These are phyloP conservation scores for Boulengeromyrus knoepffleri DNA, from an alignment of 2,113 vertebrate species.

Conservation along the genomic window DNA sequence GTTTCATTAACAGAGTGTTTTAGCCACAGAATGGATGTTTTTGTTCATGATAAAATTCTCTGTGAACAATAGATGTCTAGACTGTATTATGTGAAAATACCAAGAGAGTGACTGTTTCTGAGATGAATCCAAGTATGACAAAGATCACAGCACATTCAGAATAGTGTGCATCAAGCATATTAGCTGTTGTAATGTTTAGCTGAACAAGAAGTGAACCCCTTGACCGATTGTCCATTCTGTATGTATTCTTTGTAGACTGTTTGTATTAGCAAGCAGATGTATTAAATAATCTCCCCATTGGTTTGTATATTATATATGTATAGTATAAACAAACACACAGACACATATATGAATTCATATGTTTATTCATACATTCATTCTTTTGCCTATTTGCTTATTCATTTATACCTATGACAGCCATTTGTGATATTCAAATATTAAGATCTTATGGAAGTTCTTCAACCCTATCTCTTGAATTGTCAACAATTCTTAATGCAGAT, in stretches of 20 bases:
- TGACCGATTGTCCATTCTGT: background rate
- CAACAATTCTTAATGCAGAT: background rate
- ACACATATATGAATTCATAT: background rate
- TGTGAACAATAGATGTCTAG: background rate
- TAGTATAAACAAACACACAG: background rate
- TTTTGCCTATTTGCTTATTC: background rate
- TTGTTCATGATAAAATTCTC: background rate
- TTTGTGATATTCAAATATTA: background rate
- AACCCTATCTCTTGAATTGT: background rate
- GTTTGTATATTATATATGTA: background rate
- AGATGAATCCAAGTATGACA: background rate
- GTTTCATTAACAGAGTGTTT: background rate
- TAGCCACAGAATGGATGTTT: background rate
- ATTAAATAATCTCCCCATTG: background rate
- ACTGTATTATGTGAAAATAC: background rate
- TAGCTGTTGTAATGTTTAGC: background rate
- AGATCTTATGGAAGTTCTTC: background rate
- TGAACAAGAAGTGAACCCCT: background rate
- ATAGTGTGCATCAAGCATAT: background rate
- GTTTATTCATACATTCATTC: background rate
- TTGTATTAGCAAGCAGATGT: background rate
- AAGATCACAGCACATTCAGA: background rate
- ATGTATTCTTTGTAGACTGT: background rate
- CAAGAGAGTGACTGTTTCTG: background rate
- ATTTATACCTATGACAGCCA: background rate